Base-by-base conservation (phyloP, 1,140 invertebrate genomes). In the Rhynchophorus ferrugineus region DNA sequence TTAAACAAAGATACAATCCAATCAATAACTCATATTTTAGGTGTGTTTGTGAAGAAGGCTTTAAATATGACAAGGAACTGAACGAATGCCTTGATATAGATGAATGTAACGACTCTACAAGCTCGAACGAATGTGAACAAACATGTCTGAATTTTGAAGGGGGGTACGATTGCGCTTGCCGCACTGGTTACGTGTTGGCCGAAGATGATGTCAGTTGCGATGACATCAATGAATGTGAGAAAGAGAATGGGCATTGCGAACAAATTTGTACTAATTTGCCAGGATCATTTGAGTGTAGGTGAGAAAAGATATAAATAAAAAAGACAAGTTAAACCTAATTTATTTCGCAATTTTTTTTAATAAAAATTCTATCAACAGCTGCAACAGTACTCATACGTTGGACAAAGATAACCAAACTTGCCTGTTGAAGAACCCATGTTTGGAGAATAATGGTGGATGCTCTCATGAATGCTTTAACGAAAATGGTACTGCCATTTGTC, bases 261-360 rank as follows among this genome's bases (percentile, higher is more conserved):
- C 75, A 79, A 50, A 68, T 68, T 13, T 89, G 85, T 65, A 69
- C 78, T 39, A 85, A 87, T 55, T 74, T 73, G 0, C 67, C 74
- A n/a, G 85, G 84, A 1, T 76, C 73, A 3, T 83, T 74, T 57
- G 57, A 71, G 16, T 88, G 86, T 60, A 58, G 69, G 37, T 87
- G 16, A 58, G 2, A 51, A 63, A 0, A 68, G 84, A 82, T 64
- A 66, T 77, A 74, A 38, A 18, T 54, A 83, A 86, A 69, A 75
- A 84, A 21, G 77, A 85, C 63, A 83, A 86, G 61, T 87, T 84
- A 63, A 73, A 74, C 7, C n/a, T n/a, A n/a, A n/a, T n/a, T n/a
- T n/a, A n/a, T n/a, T n/a, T n/a, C n/a, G n/a, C n/a, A n/a, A n/a
- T n/a, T n/a, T n/a, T n/a, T n/a, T n/a, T n/a, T n/a, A n/a, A n/a